Percentiles rank a stretch among this genome's conserved stretches.
Conservation (phyloP, 2,888 invertebrate genomes). For the Cotesia congregata region DNA sequence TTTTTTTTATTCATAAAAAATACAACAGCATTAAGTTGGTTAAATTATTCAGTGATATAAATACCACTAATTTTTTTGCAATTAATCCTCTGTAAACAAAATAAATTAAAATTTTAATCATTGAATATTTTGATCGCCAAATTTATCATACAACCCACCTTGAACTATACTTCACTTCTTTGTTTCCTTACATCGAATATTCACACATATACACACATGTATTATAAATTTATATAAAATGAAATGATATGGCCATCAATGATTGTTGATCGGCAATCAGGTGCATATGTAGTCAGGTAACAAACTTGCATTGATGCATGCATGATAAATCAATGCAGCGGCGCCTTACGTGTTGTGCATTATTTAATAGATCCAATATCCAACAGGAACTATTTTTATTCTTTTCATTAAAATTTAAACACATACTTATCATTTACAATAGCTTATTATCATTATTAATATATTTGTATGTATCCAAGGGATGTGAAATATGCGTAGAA, state of each 20-base stretch:
- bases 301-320: neutral
- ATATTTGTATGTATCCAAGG: neutral
- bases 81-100: no score
- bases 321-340: neutral
- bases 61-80: no score
- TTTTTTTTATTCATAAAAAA: no score
- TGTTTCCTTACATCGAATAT: neutral
- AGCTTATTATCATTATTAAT: no score
- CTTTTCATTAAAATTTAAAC: no score
- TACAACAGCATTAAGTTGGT: no score
- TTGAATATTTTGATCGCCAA: neutral
- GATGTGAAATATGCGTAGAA: neutral
- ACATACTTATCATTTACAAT: no score
- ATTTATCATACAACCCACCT: neutral
- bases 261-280: neutral
- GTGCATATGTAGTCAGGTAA: neutral
- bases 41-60: no score
- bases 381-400: neutral
- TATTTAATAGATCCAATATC: neutral
- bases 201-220: neutral
- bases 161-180: neutral
- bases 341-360: neutral
- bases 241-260: neutral
- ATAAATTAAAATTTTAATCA: neutral
- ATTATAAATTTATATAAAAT: neutral